phyloP scores from a whole-genome alignment of 2,113 vertebrate genomes.

The Hucho hucho region DNA sequence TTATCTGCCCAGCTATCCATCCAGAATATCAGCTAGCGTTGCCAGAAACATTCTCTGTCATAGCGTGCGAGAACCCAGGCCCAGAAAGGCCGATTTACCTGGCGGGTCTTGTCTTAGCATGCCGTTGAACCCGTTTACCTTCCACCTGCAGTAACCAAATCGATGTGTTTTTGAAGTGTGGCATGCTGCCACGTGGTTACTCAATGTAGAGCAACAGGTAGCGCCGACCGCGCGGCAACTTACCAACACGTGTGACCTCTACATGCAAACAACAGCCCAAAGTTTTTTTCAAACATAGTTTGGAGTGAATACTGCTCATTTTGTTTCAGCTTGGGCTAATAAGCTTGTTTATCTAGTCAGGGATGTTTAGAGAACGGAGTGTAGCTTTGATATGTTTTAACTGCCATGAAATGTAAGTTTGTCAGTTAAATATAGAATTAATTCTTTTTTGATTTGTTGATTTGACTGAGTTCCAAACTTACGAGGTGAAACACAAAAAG shows the following conservation, averaged over 20 bases:
- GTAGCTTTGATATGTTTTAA: slow-evolving; percentile 1
- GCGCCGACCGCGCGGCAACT: not conserved
- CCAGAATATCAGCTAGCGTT: not conserved
- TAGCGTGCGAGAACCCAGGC: slow-evolving; percentile 19
- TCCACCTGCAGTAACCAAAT: slow-evolving; percentile 37
- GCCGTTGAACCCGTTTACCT: slow-evolving; percentile 51
- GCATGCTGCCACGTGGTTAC: slow-evolving; percentile 8
- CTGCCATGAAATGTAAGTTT: not conserved
- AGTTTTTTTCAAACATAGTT: not conserved
- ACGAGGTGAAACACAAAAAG: too few species aligned
- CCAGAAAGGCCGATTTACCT: not conserved
- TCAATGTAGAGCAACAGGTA: not conserved
- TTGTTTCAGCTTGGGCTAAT: not conserved
- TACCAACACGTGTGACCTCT: slow-evolving; percentile 1
- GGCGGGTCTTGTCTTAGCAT: slow-evolving; percentile 41
- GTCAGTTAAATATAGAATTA: not conserved
- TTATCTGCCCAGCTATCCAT: slow-evolving; percentile 1
- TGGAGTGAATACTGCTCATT: not conserved
- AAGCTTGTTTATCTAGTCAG: not conserved
- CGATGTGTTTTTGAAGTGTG: slow-evolving; percentile 14
- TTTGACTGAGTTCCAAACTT: too few species aligned
- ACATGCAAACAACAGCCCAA: slow-evolving; percentile 16
- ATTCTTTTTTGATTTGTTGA: not conserved
- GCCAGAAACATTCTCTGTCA: slow-evolving; percentile 13
- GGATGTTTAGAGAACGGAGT: not conserved